Evolutionary conservation across 2,888 invertebrate genomes (phyloP), one percentile per base, ranked within the genome.

Genomic region (Tolmerus cingulatus): DNA sequence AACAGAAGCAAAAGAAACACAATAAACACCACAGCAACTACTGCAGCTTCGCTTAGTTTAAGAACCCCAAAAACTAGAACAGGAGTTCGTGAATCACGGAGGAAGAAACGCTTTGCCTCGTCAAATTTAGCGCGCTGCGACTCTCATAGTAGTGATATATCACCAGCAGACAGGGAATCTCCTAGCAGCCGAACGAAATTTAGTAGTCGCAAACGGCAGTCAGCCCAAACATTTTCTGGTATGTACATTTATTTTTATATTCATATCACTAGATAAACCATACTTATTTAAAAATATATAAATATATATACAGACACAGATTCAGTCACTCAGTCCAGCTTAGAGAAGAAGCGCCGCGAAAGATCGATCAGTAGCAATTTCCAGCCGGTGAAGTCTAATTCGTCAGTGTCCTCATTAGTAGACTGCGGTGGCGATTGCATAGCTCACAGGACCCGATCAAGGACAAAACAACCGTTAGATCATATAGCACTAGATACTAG

Each of bases 391-490:
- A n/a, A 23, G 5, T 76, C 76, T 23, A 85, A 23, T 19, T 37
- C 19, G 46, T 57, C 85, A 85, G n/a, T 27, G 5, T 9, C 23
- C 16, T 85, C 74, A 46, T 8, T 43, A 85, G 74, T 30, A 57
- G 55, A 19, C 3, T 34, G 43, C 57, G 86, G 89, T 89, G 89
- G 90, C 7, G 92, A 92, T 90, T 92, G 92, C 88, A 91, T 92
- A 87, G 92, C 92, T 66, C 91, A 91, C 87, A 90, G 92, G 88
- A 92, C 93, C 74, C 91, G 93, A 46, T 93, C 92, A 23, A 92
- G 91, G 89, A 92, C 92, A 34, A 77, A 90, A 7, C 34, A 90
- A 51, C 27, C 90, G 90, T 16, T 90, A 90, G 81, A 90, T 90
- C 46, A 37, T 66, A 51, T 30, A 79, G 12, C 34, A 37, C 14